Conservation (phyloP, 2,113 vertebrate genomes). For the Barnardius zonarius region DNA sequence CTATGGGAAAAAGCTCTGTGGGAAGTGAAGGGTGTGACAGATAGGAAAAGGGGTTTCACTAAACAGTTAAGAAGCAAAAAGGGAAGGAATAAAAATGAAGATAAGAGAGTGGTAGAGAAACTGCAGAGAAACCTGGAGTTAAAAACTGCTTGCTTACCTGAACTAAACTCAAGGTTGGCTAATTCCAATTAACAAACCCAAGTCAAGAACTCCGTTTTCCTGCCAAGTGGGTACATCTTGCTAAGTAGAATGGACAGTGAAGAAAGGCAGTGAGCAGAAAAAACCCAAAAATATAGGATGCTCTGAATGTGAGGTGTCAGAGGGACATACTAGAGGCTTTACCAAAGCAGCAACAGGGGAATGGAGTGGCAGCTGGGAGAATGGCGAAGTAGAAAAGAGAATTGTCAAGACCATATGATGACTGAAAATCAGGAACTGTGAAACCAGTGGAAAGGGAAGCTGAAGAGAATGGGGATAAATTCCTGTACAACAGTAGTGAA, state of each 20-base stretch:
- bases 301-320: neutral
- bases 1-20: neutral
- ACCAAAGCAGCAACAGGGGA: neutral
- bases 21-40: neutral
- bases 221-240: neutral
- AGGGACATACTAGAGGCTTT: neutral
- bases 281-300: neutral
- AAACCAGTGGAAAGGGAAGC: neutral
- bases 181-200: neutral
- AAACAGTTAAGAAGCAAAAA: neutral
- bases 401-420: neutral
- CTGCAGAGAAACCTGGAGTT: neutral
- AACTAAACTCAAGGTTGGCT: neutral
- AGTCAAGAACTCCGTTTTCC: neutral
- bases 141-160: neutral
- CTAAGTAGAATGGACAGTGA: neutral
- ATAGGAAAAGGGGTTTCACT: neutral
- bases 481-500: neutral
- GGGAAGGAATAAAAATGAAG: neutral
- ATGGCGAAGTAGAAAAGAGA: neutral
- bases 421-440: neutral
- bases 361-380: neutral
- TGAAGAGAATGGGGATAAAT: neutral
- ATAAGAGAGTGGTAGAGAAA: neutral
- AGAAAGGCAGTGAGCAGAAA: neutral